phyloP scores from a whole-genome alignment of 2,113 vertebrate genomes.

The Carassius gibelio region DNA sequence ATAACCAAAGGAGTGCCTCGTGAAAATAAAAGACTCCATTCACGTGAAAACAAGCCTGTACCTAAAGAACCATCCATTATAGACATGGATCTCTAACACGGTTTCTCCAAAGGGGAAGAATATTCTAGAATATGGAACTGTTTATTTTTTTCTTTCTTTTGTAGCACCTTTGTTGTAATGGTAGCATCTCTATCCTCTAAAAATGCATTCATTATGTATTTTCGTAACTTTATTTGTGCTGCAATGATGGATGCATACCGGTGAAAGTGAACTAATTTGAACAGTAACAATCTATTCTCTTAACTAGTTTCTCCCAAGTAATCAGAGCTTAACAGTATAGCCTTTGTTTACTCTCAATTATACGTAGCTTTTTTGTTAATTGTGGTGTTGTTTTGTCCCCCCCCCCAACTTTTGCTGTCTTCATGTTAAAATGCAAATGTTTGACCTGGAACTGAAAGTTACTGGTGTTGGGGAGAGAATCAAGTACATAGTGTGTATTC shows the following conservation, averaged over 20 bases:
- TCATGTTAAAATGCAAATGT: slow-evolving; percentile 53
- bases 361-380: slow-evolving; percentile 68
- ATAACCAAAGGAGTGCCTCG: slow-evolving; percentile 53
- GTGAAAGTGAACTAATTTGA: slow-evolving; percentile 66
- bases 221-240: slow-evolving; percentile 63
- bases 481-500: slow-evolving; percentile 45
- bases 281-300: slow-evolving; percentile 64
- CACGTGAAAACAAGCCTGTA: slow-evolving; percentile 52
- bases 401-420: slow-evolving; percentile 29
- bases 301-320: slow-evolving; percentile 61
- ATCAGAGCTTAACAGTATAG: slow-evolving; percentile 65
- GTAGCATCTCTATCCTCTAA: slow-evolving; percentile 68
- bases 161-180: slow-evolving; percentile 68
- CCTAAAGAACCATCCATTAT: slow-evolving; percentile 53
- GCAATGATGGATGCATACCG: slow-evolving; percentile 63
- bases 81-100: slow-evolving; percentile 55
- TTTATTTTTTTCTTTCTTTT: slow-evolving; percentile 38
- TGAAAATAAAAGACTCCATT: slow-evolving; percentile 41
- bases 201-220: slow-evolving; percentile 59
- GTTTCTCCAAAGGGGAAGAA: slow-evolving; percentile 65
- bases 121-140: slow-evolving; percentile 61
- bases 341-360: slow-evolving; percentile 68
- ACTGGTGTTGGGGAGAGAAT: slow-evolving; percentile 46
- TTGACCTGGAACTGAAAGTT: slow-evolving; percentile 58
- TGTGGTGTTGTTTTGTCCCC: slow-evolving; percentile 52